These are phyloP conservation scores for Athalia rosae DNA, from an alignment of 2,888 invertebrate genomes.

Conservation along the genomic window DNA sequence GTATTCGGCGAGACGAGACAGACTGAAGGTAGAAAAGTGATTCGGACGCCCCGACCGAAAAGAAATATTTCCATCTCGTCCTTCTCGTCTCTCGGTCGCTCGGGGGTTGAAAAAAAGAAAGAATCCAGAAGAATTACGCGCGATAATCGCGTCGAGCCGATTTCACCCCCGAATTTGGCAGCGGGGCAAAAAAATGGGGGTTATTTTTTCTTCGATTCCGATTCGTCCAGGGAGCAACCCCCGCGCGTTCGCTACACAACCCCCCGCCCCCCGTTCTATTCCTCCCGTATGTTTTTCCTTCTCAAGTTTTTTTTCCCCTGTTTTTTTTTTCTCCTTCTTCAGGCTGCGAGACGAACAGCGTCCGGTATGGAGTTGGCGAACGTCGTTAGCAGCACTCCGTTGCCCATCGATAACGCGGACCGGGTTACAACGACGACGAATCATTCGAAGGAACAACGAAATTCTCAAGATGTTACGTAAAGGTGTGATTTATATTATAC, in stretches of 20 bases:
- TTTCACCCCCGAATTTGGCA: too few relatives aligned
- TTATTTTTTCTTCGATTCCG: too few relatives aligned
- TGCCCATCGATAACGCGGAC: slow-evolving; percentile 41
- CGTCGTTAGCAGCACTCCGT: slow-evolving; percentile 55
- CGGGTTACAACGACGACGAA: slow-evolving; percentile 39
- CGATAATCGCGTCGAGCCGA: too few relatives aligned
- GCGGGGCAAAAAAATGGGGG: too few relatives aligned
- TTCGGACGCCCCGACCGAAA: too few relatives aligned
- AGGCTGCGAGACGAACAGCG: slow-evolving; percentile 60
- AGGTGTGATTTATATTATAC: slow-evolving; percentile 2
- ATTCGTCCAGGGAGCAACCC: too few relatives aligned
- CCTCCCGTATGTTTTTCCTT: background rate
- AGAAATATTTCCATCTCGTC: too few relatives aligned
- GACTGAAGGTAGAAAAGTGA: slow-evolving; percentile 61
- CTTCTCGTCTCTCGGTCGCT: too few relatives aligned
- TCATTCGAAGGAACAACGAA: slow-evolving; percentile 9
- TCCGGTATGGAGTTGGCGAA: slow-evolving; percentile 62
- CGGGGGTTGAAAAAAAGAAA: too few relatives aligned
- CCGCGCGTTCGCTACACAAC: too few relatives aligned
- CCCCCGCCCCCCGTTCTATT: background rate
- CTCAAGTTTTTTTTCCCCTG: background rate
- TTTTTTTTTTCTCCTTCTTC: slow-evolving; percentile 51
- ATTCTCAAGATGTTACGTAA: slow-evolving; percentile 35
- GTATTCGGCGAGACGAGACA: slow-evolving; percentile 80
- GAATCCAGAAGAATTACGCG: too few relatives aligned